Evolutionary conservation across 2,888 invertebrate species (phyloP).

Genomic region (Rosalia funebris): DNA sequence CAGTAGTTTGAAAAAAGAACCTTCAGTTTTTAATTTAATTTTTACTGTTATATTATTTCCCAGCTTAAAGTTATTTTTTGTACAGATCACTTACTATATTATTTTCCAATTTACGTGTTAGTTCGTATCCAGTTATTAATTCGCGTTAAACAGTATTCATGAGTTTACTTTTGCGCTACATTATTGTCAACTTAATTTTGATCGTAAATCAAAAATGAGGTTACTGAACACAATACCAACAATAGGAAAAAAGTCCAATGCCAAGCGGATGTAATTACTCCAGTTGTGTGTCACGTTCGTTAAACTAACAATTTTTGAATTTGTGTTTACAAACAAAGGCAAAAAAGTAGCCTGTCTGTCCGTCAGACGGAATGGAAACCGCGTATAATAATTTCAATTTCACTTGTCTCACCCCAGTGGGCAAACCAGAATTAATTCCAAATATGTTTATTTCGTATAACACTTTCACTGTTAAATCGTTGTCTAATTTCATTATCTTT

Average conservation of each 20-base stretch:
- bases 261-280: neutral
- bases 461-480: neutral
- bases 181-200: too few relatives aligned
- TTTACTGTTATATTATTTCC: too few relatives aligned
- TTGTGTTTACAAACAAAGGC: neutral
- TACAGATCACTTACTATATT: too few relatives aligned
- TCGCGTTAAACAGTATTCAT: too few relatives aligned
- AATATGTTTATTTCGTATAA: neutral
- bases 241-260: neutral
- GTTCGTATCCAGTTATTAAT: too few relatives aligned
- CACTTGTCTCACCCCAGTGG: neutral
- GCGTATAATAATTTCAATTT: neutral
- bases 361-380: neutral
- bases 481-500: neutral
- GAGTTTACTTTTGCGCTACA: too few relatives aligned
- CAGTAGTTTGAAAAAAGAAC: too few relatives aligned
- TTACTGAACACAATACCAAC: neutral
- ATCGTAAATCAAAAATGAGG: neutral
- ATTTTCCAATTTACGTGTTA: too few relatives aligned
- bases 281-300: neutral
- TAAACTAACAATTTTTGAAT: neutral
- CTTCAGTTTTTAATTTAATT: too few relatives aligned
- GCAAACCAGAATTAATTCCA: neutral
- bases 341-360: neutral
- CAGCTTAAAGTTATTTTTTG: too few relatives aligned